These are phyloP conservation scores for Cichlasoma orientale DNA, from an alignment of 2,797 vertebrate genomes.

Conservation along the genomic window DNA sequence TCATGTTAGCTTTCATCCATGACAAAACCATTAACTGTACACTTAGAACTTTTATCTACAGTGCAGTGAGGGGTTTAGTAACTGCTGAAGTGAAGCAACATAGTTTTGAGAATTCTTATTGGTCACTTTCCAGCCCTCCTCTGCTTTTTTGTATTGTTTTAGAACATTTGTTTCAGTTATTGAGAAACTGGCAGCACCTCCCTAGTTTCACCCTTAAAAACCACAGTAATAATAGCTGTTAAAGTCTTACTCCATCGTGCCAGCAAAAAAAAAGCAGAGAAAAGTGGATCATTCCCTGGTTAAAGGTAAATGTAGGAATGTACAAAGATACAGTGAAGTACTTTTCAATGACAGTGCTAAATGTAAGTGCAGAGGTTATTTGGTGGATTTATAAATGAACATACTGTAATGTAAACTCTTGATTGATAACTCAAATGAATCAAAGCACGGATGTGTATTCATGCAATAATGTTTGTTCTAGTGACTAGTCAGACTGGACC, in stretches of 20 bases:
- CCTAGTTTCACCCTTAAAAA: conserved; percentile 30
- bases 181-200: conserved; percentile 28
- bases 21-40: background rate
- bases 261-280: conserved; percentile 14
- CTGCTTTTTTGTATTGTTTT: conserved; percentile 36
- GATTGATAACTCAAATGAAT: background rate
- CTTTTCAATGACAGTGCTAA: background rate
- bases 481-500: background rate
- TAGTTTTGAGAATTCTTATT: conserved; percentile 5
- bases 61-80: background rate
- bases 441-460: background rate
- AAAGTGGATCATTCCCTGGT: conserved; percentile 7
- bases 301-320: conserved; percentile 1
- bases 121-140: conserved; percentile 27
- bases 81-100: conserved; percentile 13
- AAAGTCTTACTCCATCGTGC: conserved; percentile 34
- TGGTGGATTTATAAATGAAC: background rate
- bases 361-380: background rate
- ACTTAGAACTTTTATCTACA: background rate
- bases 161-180: conserved; percentile 18
- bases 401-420: background rate
- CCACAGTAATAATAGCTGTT: conserved; percentile 30
- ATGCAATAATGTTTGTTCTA: background rate
- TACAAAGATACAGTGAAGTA: background rate
- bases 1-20: conserved; percentile 28